Base-by-base conservation (phyloP, 2,113 vertebrate species). In the Larimichthys polyactis region DNA sequence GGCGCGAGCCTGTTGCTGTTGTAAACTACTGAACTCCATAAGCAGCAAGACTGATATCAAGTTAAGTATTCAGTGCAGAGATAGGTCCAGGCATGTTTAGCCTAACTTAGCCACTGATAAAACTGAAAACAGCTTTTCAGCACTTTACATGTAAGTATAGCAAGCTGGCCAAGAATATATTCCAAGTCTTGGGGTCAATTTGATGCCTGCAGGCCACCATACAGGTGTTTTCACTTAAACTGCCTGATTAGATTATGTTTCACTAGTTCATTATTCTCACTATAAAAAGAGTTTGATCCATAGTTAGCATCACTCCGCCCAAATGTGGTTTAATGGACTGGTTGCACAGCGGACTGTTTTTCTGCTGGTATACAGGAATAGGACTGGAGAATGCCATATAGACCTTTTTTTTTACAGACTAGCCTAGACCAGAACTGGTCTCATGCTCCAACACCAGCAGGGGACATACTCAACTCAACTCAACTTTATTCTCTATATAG, bases 1-100 rank as follows among this genome's bases (percentile, higher is more conserved):
- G 1, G 76, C 36, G 10, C 32, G 0, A 57, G 78, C 70, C 74
- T 71, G 60, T 32, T 40, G 65, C 73, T 51, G 76, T 1, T 71
- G 75, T 57, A 83, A 84, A 79, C 74, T 68, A 60, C 57, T 87
- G 87, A 88, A 87, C 84, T 85, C 62, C 15, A 62, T 43, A 1
- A 72, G 68, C 44, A 24, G 62, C 40, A 19, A 54, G 46, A 58
- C 3, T 19, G 29, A 73, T 51, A 58, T 52, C 5, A 29, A 52
- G 54, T 68, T 57, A 27, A 76, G 58, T 24, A 20, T 22, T 73
- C 36, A 17, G 16, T 14, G 11, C n/a, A 60, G 32, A 24, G 15
- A 59, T 2, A 17, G 52, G 51, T 69, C 64, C 52, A 46, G 76
- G 48, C 1, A 46, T 16, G 49, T 59, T 80, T 69, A 70, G 55